Evolutionary conservation across 2,797 vertebrate genomes (phyloP).

Genomic region (Prunella strophiata): DNA sequence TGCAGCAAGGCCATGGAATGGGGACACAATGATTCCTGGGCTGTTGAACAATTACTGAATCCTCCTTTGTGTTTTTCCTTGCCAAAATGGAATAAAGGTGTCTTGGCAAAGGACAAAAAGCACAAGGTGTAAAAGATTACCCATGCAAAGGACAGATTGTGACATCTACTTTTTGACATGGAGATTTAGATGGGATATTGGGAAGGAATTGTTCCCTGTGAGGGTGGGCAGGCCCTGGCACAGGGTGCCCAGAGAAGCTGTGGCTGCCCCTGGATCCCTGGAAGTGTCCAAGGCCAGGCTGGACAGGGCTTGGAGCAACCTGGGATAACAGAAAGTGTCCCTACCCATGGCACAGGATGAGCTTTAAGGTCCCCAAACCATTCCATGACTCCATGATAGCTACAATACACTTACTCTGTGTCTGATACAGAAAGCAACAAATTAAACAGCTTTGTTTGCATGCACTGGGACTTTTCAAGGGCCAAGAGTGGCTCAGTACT

Average conservation of each 20-base stretch:
- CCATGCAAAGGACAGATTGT: background rate
- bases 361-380: background rate
- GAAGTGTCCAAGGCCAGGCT: background rate
- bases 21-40: background rate
- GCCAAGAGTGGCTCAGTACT: background rate
- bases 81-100: background rate
- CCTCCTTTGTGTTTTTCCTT: background rate
- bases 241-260: background rate
- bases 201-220: accelerated
- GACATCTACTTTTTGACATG: background rate
- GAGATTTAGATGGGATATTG: background rate
- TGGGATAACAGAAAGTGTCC: background rate
- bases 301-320: accelerated
- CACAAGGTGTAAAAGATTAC: background rate
- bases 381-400: background rate
- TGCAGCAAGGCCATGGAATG: background rate
- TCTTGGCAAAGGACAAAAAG: background rate
- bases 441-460: background rate
- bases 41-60: background rate
- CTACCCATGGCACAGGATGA: background rate
- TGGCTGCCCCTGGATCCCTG: background rate
- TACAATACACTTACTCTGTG: background rate
- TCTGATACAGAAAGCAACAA: background rate
- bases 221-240: background rate
- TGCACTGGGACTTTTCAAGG: background rate